Percentiles rank a stretch among this genome's conserved stretches.
These are phyloP conservation scores for Paragorgia papillata DNA, from an alignment of 92 coral and sea anemone species.

Conservation along the genomic window DNA sequence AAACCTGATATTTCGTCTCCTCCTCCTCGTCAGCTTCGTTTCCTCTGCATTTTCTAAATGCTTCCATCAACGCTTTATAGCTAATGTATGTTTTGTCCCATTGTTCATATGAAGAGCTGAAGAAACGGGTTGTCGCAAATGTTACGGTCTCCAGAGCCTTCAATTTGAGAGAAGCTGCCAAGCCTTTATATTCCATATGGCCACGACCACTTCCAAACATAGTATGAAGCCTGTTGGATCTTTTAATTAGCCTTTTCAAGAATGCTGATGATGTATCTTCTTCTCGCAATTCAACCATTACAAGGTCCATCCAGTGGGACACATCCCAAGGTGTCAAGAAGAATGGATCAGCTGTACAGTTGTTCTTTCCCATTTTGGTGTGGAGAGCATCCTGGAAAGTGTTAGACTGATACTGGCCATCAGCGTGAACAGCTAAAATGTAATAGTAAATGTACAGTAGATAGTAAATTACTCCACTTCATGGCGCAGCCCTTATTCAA, in stretches of 20 bases:
- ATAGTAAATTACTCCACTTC: no score
- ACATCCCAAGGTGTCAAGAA: slow-evolving; percentile 27
- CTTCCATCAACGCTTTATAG: slow-evolving; percentile 15
- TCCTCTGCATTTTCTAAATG: neutral
- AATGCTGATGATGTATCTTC: neutral
- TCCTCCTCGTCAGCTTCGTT: slow-evolving; percentile 12
- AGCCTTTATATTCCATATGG: slow-evolving; percentile 6
- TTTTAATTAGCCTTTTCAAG: slow-evolving; percentile 2
- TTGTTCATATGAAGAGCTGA: neutral
- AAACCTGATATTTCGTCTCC: neutral
- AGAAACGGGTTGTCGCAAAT: slow-evolving; percentile 6
- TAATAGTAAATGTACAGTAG: neutral
- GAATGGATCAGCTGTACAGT: no score
- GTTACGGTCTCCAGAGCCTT: neutral
- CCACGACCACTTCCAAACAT: slow-evolving; percentile 19
- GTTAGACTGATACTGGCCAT: slow-evolving; percentile 9
- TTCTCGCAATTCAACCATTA: slow-evolving; percentile 1
- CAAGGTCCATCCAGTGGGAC: slow-evolving; percentile 20
- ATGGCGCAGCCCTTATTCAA: no score
- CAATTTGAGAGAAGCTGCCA: neutral
- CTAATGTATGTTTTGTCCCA: slow-evolving; percentile 2
- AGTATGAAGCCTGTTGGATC: slow-evolving; percentile 13
- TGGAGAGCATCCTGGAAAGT: slow-evolving; percentile 6
- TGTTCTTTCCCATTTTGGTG: no score
- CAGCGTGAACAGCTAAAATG: slow-evolving; percentile 16